Evolutionary conservation across 1,140 invertebrate species (phyloP), one percentile per base, ranked within the genome.

Genomic region (Drosophila lacertosa): DNA sequence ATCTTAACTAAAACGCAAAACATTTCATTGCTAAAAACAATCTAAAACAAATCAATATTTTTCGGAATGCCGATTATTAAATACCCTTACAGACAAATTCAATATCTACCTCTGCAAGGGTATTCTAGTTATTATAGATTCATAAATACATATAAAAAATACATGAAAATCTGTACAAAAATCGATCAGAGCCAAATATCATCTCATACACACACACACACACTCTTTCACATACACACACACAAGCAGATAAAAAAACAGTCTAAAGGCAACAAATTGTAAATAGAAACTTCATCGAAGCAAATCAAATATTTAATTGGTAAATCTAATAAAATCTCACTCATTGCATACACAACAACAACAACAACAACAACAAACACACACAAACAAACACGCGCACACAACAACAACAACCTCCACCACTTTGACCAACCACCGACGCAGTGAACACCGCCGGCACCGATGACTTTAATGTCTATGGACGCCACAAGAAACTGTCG

Each of bases 401-500:
- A 39, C 40, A 26, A 58, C 22, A 62, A 33, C 37, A 11, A 74
- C 59, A 57, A 54, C 44, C 57, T 51, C 18, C 5, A 26, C 39
- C 32, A 58, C 45, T 54, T 48, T 35, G 11, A 50, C 55, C 50
- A 16, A 44, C 74, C 53, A 57, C 24, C 37, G 40, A 45, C 69
- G 59, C 77, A 88, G 81, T 59, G 40, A 44, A 47, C 62, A 68
- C 42, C 45, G 74, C 69, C 45, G 47, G 70, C 47, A 67, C 59
- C 47, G 78, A 90, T 15, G 89, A 90, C 51, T 91, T 90, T 74
- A 91, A 89, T 50, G 82, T 89, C 65, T 91, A 90, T 37, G 82
- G 82, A 44, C 89, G 89, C 32, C 89, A 91, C 69, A 72, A 76
- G 59, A 90, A 90, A 63, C 66, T 90, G 15, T 68, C 60, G 32